Conservation (phyloP, 2,113 vertebrate genomes). For the Cebus imitator region DNA sequence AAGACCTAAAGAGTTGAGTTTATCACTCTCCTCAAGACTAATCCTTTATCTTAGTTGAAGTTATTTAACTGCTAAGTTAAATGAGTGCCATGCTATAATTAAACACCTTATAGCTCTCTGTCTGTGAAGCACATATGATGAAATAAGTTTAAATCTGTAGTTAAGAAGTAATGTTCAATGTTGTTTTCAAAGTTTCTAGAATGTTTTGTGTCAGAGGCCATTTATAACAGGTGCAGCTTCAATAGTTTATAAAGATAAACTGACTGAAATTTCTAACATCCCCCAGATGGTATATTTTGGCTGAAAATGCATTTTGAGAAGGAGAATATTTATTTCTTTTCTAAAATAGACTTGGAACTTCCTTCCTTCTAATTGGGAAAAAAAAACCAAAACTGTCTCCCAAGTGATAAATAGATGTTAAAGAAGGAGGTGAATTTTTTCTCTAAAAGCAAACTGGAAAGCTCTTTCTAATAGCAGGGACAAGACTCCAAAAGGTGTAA, state of each 20-base stretch:
- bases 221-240: conserved; percentile 36
- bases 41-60: neutral
- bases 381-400: neutral
- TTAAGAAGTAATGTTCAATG: conserved; percentile 20
- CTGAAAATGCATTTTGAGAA: conserved; percentile 22
- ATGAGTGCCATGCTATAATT: neutral
- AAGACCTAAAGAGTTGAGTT: neutral
- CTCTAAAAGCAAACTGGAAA: conserved; percentile 26
- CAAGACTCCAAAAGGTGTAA: neutral
- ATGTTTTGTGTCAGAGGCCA: neutral
- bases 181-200: conserved; percentile 25
- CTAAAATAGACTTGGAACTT: conserved; percentile 42
- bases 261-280: conserved; percentile 18
- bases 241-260: conserved; percentile 39
- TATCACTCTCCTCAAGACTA: neutral
- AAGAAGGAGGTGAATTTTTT: neutral
- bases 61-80: neutral
- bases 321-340: conserved; percentile 55
- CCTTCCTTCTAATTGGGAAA: conserved; percentile 21
- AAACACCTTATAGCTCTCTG: neutral
- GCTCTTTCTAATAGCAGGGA: neutral
- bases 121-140: neutral
- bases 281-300: conserved; percentile 29
- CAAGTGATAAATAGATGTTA: conserved; percentile 3
- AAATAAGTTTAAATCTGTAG: conserved; percentile 2